Base-by-base conservation (phyloP, 2,888 invertebrate genomes). In the Meiosimyza platycephala region DNA sequence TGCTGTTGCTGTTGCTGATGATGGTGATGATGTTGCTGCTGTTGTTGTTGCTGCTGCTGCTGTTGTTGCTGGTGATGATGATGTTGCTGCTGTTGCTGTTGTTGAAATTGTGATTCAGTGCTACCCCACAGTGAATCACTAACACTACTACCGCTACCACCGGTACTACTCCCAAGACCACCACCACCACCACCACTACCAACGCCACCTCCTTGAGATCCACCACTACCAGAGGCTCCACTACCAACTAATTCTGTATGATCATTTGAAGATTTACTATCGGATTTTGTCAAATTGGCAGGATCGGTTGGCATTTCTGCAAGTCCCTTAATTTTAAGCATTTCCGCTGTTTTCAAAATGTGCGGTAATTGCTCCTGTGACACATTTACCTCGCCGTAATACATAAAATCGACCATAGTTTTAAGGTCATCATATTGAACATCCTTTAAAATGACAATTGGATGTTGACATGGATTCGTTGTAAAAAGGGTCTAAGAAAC, bases 321-420 rank as follows among this genome's bases (percentile, higher is more conserved):
- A 60, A 96, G 89, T 18, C 95, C 95, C 88, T 95, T 95, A 73
- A 96, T 94, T 88, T 95, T 95, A 67, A 96, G 89, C 86, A 93
- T 92, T 85, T 95, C 94, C 1, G 95, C 95, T 40, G 95, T 95
- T 90, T 95, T 91, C 74, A 92, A 88, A 79, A 93, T 91, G 87
- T 92, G 91, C 74, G 94, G 94, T 80, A 96, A 88, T 84, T 95
- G 94, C 80, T 95, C 95, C 84, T 95, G 94, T 2, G 95, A 94
- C 48, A 96, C 95, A 86, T 96, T 95, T 9, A 96, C 95, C 89
- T 95, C 95, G 0, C 96, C 96, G 81, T 94, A 94, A 85, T 96
- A 96, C 94, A 96, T 96, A 84, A 96, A 96, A 83, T 95, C 95
- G 12, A 96, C 94, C 91, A 96, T 94, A 47, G 94, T 94, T 83